These are phyloP conservation scores for Paedocypris sp. DNA, from an alignment of 2,113 vertebrate genomes.

Conservation along the genomic window DNA sequence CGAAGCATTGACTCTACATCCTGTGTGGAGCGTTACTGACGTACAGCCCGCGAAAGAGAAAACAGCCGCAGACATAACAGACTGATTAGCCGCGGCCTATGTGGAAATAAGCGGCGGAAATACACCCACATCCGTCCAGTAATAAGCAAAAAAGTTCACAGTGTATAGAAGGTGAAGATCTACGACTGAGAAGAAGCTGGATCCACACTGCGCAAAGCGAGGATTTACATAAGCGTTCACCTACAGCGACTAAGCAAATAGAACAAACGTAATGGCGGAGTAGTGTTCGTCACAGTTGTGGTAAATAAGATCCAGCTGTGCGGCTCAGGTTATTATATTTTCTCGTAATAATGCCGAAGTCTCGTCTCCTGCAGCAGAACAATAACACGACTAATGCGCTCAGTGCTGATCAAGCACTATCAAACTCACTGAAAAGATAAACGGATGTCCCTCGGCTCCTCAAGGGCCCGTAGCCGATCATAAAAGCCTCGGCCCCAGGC, in stretches of 20 bases:
- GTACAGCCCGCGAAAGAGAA: background rate
- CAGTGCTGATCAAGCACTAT: background rate
- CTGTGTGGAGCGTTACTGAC: background rate
- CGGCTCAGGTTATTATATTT: constrained; percentile 46
- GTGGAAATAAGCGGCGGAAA: constrained; percentile 4
- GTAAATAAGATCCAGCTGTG: background rate
- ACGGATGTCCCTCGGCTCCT: background rate
- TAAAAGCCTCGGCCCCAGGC: background rate
- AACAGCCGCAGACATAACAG: constrained; percentile 4
- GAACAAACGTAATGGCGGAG: too few species aligned
- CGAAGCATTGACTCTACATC: too few species aligned
- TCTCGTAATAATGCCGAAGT: constrained; percentile 32
- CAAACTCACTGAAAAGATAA: background rate
- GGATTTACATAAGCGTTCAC: too few species aligned
- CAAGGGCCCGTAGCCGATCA: background rate
- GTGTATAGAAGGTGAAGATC: constrained; percentile 4
- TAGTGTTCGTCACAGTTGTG: too few species aligned
- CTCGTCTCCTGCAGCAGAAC: background rate
- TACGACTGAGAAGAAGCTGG: background rate
- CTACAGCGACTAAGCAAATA: too few species aligned
- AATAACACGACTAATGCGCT: constrained; percentile 12
- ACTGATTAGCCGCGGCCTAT: constrained; percentile 1
- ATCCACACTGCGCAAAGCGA: too few species aligned
- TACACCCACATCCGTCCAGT: constrained; percentile 9
- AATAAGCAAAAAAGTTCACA: background rate